A percentile compares a stretch with the other conserved stretches of the same genome.
phyloP scores from a whole-genome alignment of 2,888 invertebrate genomes.

The Chydorus sphaericus region DNA sequence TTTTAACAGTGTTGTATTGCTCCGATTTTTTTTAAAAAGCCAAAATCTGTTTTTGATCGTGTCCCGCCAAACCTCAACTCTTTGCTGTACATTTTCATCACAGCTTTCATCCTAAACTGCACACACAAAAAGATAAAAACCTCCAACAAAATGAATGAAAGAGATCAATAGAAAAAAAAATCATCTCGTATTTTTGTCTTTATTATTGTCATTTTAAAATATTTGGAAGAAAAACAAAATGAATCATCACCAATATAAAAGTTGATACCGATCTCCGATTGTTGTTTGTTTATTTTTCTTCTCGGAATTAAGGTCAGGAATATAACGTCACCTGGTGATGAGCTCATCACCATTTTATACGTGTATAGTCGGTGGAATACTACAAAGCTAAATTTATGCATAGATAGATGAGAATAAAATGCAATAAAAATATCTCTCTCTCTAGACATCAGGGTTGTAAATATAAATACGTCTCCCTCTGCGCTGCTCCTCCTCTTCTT shows the following conservation, averaged over 20 bases:
- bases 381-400: neutral
- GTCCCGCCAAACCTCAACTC: neutral
- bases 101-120: neutral
- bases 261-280: neutral
- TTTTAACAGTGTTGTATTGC: neutral
- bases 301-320: too few species aligned
- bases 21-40: neutral
- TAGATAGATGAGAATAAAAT: neutral
- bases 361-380: too few species aligned
- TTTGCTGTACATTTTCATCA: constrained; percentile 6
- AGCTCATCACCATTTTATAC: too few species aligned
- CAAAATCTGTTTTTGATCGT: neutral
- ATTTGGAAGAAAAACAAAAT: neutral
- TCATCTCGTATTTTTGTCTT: too few species aligned
- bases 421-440: neutral
- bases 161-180: neutral
- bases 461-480: neutral
- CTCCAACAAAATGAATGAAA: neutral
- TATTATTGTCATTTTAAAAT: too few species aligned
- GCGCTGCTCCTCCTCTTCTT: neutral
- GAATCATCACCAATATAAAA: too few species aligned
- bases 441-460: neutral
- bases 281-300: neutral
- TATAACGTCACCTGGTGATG: too few species aligned
- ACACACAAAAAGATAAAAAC: neutral